Evolutionary conservation across 2,113 vertebrate genomes (phyloP).

Genomic region (Anthoscopus minutus): DNA sequence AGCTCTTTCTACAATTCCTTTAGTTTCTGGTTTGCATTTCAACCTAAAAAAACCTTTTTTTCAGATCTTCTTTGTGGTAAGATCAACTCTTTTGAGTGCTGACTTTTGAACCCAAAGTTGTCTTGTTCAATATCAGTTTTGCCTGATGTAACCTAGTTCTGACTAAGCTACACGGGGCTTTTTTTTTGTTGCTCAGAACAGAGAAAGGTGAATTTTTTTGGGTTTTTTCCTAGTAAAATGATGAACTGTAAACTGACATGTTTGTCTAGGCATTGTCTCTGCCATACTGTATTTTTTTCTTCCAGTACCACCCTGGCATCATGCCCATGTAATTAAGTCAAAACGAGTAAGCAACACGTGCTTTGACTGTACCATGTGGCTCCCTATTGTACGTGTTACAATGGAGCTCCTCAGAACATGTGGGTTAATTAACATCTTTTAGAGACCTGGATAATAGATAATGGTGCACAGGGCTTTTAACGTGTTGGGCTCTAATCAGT

Average conservation of each 20-base stretch:
- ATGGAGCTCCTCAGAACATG: constrained; percentile 31
- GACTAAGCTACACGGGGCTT: neutral
- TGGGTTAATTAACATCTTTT: constrained; percentile 71
- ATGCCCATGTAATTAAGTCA: constrained; percentile 47
- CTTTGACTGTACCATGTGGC: neutral
- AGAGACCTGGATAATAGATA: constrained; percentile 62
- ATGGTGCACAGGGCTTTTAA: constrained; percentile 48
- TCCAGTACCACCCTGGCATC: neutral
- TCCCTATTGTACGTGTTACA: constrained; percentile 37
- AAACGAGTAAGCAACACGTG: constrained; percentile 20
- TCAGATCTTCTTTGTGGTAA: neutral
- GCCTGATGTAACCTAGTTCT: neutral
- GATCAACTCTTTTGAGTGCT: neutral
- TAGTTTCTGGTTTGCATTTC: neutral
- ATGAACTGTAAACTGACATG: neutral
- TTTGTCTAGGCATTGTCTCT: neutral
- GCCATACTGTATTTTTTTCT: neutral
- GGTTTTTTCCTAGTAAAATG: neutral
- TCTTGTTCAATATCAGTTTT: neutral
- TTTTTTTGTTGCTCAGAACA: neutral
- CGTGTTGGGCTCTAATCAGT: constrained; percentile 74
- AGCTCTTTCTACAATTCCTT: neutral
- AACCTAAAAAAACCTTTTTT: neutral
- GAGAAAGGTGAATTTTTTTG: neutral
- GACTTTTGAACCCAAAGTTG: neutral